Base-by-base conservation (phyloP, 2,888 invertebrate genomes). In the Encarsia formosa region DNA sequence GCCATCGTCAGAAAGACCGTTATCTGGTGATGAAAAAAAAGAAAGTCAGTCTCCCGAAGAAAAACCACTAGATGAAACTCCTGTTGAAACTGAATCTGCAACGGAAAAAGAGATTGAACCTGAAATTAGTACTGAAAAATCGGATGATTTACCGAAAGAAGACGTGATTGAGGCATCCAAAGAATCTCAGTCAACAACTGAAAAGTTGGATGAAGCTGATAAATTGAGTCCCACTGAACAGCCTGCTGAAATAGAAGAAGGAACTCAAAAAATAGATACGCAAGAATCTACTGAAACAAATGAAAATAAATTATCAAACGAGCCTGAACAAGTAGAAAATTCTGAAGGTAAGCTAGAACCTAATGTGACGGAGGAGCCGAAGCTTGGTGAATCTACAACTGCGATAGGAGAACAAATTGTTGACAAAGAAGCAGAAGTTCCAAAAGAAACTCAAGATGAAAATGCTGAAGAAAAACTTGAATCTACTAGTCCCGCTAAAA, bases 81-180 rank as follows among this genome's bases (percentile, higher is more conserved):
- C 20, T n/a, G 18, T 5, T 6, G 35, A 44, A 19, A 29, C 52
- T 22, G 46, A 46, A 31, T 5, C 29, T n/a, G 22, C 5, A 6
- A 45, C n/a, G 22, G 43, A 31, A 39, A n/a, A 15, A 13, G 38
- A 37, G 1, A 18, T 37, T 13, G 41, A 46, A 26, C 44, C 50
- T 3, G 55, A 57, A 9, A 52, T 22, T 24, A 49, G 3, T 18
- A 54, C 57, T 20, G 49, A 52, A 48, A 29, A 40, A 24, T 34
- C 52, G 37, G 37, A 39, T n/a, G 31, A 26, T 6, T 26, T 11
- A 26, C 6, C 11, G 26, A 26, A 6, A 8, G 26, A 26, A 26
- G n/a, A n/a, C n/a, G n/a, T n/a, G n/a, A 26, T 11, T 26, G 11
- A 26, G 26, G 11, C 11, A 11, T 26, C 26, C 11, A 58, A 56